Evolutionary conservation across 2,888 invertebrate genomes (phyloP), one percentile per base, ranked within the genome.

Genomic region (Drosophila anomelani): DNA sequence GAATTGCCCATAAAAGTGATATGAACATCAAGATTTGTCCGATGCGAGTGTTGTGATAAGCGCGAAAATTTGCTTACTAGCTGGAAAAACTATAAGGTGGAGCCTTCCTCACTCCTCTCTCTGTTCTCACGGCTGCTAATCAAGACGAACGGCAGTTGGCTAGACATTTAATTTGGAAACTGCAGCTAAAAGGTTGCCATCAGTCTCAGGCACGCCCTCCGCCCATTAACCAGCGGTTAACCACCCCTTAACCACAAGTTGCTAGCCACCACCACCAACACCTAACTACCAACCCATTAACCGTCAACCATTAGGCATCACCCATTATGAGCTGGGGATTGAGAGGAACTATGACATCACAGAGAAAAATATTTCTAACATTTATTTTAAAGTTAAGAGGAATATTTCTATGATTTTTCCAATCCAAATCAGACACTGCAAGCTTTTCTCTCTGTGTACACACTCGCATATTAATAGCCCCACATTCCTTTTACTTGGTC

Each of bases 1-100:
- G 89, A 89, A 89, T 89, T 89, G 85, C 75, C 87, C 80, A 89
- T 88, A 88, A 88, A 88, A 88, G 80, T 88, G 88, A 89, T 88
- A 89, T 88, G 85, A 86, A 86, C 80, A 85, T 86, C 85, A 86
- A 69, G 81, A 71, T 79, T 79, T 74, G 83, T 62, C 78, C 76
- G 86, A 70, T 60, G 56, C 32, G 51, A 63, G 43, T 23, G 53
- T 7, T 23, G 58, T 26, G 70, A 70, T 71, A 72, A 66, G 66
- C 43, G 67, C 20, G 49, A 69, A 70, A 76, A 79, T 77, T 80
- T 84, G 68, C 73, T 74, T 75, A 74, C 81, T 76, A 59, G 53
- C 56, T 36, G 55, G 29, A 1, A 47, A 23, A 44, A 62, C 43
- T 57, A 55, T 7, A 61, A 54, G 53, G 56, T 26, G 15, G 20